Percentiles rank a stretch among this genome's conserved stretches.
These are phyloP conservation scores for Ascaphus truei DNA, from an alignment of 2,113 vertebrate species.

Conservation along the genomic window DNA sequence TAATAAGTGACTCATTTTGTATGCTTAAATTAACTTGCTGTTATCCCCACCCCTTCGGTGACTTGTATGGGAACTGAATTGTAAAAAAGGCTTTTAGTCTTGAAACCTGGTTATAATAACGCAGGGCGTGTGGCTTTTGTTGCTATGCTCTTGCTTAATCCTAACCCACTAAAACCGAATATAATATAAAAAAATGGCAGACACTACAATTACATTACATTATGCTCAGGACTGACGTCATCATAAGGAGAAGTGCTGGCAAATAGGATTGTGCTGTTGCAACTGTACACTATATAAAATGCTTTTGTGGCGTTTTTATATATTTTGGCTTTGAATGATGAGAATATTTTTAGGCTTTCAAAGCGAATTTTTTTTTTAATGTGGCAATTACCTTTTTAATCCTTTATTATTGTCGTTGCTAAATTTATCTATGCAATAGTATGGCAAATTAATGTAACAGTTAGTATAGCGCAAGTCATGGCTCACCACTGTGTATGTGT, in stretches of 20 bases:
- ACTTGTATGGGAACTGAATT: slow-evolving; percentile 26
- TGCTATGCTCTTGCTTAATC: not conserved
- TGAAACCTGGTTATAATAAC: slow-evolving; percentile 1
- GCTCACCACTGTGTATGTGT: too few relatives aligned
- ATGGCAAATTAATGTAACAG: too few relatives aligned
- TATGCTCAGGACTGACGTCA: not conserved
- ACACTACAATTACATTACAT: not conserved
- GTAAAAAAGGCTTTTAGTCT: not conserved
- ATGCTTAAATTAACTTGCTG: slow-evolving; percentile 25
- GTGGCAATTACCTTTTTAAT: too few relatives aligned
- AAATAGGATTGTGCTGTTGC: not conserved
- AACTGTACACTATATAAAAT: too few relatives aligned
- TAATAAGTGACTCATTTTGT: slow-evolving; percentile 3
- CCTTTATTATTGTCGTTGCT: too few relatives aligned
- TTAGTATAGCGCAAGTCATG: too few relatives aligned
- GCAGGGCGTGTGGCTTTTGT: slow-evolving; percentile 16
- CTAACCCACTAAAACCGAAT: not conserved
- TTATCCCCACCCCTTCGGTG: slow-evolving; percentile 5
- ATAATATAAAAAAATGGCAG: not conserved
- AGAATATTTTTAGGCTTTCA: too few relatives aligned
- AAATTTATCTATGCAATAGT: too few relatives aligned
- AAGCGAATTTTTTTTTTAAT: too few relatives aligned
- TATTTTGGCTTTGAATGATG: too few relatives aligned
- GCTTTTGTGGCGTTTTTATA: too few relatives aligned
- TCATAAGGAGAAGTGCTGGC: not conserved